Percentiles rank a stretch among this genome's conserved stretches.
Evolutionary conservation across 2,888 invertebrate species (phyloP).

Genomic region (Lasioglossum pauxillum): DNA sequence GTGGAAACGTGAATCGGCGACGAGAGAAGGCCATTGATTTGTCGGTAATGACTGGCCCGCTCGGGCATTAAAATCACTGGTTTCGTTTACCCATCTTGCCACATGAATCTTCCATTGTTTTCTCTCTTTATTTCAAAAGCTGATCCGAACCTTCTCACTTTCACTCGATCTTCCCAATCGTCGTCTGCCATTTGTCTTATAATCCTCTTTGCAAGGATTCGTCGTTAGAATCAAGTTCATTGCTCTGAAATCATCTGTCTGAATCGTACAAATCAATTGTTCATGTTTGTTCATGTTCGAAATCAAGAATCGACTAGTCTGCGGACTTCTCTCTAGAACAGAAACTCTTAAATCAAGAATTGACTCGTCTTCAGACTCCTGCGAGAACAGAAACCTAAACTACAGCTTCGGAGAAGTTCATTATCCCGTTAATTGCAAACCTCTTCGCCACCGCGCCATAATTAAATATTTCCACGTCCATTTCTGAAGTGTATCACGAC

Average conservation of each 20-base stretch:
- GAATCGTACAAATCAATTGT: too few species aligned
- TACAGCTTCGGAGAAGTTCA: background rate
- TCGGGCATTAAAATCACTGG: constrained; percentile 59
- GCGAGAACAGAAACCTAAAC: background rate
- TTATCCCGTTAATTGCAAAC: background rate
- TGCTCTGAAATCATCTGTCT: too few species aligned
- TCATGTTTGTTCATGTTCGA: too few species aligned
- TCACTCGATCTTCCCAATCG: constrained; percentile 60
- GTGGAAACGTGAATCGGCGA: constrained; percentile 31
- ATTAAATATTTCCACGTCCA: background rate
- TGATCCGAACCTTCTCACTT: constrained; percentile 62
- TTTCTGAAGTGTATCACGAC: background rate
- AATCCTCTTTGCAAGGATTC: background rate
- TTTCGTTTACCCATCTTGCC: constrained; percentile 34
- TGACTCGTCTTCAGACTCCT: background rate
- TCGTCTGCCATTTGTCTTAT: constrained; percentile 1
- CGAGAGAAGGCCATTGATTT: constrained; percentile 32
- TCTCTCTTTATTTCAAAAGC: constrained; percentile 60
- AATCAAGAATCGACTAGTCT: too few species aligned
- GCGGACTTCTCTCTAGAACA: background rate
- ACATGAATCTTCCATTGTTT: background rate
- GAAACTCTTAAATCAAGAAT: background rate
- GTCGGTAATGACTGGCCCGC: constrained; percentile 34
- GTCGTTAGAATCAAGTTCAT: too few species aligned
- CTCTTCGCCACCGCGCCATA: background rate